Base-by-base conservation (phyloP, 1,140 invertebrate genomes). In the Neuroterus valhalla region DNA sequence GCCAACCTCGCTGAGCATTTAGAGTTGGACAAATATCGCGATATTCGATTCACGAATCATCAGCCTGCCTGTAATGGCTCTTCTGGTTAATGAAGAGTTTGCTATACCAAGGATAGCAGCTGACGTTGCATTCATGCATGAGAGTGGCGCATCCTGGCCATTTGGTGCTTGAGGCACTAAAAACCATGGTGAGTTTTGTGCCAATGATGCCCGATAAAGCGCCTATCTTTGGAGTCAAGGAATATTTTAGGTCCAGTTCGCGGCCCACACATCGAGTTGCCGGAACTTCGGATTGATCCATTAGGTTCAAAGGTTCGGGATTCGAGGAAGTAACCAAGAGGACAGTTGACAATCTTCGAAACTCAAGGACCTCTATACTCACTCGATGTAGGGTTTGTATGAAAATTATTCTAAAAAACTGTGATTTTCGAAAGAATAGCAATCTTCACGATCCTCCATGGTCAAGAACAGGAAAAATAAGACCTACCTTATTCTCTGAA, bases 121-220 rank as follows among this genome's bases (percentile, higher is more conserved):
- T 85, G 84, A 85, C 85, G 84, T 86, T 86, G 86, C 86, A 86
- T 87, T 87, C 86, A 86, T 86, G 85, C 82, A 86, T 85, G 81
- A 86, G 83, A 80, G 78, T 76, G 74, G 78, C 80, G 81, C 72
- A 82, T 81, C 76, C 78, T 70, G 81, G 77, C 83, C 84, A 82
- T 85, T 81, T 81, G 78, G 72, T 71, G 71, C 68, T 78, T 52
- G 67, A 50, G 75, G 67, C 66, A 77, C 71, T 77, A 82, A 85
- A 85, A 85, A 84, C 80, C 55, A 48, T 71, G 46, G 77, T 55
- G 78, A 83, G 82, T 82, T 85, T 81, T 84, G 80, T 79, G 50
- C 68, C 62, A 48, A 75, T 77, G 74, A 72, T 80, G 78, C 66
- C 72, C 73, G 78, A 78, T 80, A 84, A 83, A 74, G 74, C 68